Evolutionary conservation across 1,140 invertebrate genomes (phyloP).

Genomic region (Bathynomus jamesi): DNA sequence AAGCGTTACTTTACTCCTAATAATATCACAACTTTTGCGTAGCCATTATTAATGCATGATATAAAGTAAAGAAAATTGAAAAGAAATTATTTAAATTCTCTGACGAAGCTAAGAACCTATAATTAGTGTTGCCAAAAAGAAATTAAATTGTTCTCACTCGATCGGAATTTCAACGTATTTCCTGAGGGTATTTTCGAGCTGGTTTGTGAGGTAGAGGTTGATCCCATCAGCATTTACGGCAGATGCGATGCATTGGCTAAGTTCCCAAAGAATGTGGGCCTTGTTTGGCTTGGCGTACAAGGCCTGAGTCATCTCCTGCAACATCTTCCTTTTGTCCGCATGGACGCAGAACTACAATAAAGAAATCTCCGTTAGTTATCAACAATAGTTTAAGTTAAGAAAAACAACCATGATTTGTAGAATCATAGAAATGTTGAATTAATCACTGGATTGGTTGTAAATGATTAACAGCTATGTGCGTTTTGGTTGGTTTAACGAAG

Average conservation of each 20-base stretch:
- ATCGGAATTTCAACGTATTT: slow-evolving; percentile 41
- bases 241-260: slow-evolving; percentile 53
- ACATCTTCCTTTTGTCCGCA: slow-evolving; percentile 55
- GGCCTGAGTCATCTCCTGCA: slow-evolving; percentile 52
- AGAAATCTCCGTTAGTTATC: no score
- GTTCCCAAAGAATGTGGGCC: slow-evolving; percentile 53
- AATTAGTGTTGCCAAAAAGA: no score
- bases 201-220: slow-evolving; percentile 48
- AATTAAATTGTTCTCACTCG: no score
- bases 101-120: no score
- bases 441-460: not conserved
- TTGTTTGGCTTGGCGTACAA: slow-evolving; percentile 50
- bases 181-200: slow-evolving; percentile 40
- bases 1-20: no score
- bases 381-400: no score
- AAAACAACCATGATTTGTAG: not conserved
- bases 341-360: slow-evolving; percentile 51
- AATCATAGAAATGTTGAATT: slow-evolving; percentile 4
- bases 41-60: not conserved
- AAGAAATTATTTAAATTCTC: no score
- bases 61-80: not conserved
- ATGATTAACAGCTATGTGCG: no score
- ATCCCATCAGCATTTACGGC: slow-evolving; percentile 54
- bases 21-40: not conserved
- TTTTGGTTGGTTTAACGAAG: no score